phyloP scores from a whole-genome alignment of 1,140 invertebrate species.

The Rhizoglyphus robini region DNA sequence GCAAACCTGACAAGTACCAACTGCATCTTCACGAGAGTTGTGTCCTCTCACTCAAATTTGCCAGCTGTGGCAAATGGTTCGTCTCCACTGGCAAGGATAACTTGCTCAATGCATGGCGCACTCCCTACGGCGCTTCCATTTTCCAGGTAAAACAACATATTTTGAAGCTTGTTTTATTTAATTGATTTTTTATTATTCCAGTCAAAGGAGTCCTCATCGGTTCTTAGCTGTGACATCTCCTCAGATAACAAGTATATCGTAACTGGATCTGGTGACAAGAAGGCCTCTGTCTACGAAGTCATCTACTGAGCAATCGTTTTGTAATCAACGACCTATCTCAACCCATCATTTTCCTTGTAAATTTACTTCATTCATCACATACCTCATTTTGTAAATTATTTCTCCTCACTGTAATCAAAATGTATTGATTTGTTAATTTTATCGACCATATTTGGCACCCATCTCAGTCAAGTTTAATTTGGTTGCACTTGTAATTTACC shows the following conservation, averaged over 20 bases:
- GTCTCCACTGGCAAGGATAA: constrained; percentile 98
- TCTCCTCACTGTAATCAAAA: neutral
- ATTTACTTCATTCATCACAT: neutral
- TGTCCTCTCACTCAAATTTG: constrained; percentile 92
- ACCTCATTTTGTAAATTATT: neutral
- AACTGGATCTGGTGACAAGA: constrained; percentile 96
- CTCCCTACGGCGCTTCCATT: constrained; percentile 88
- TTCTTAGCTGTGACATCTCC: constrained; percentile 96
- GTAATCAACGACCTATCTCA: no score
- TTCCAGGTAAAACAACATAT: constrained; percentile 59
- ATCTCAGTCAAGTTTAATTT: no score
- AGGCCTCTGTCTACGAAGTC: constrained; percentile 96
- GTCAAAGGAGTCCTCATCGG: constrained; percentile 96
- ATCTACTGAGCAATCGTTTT: constrained; percentile 56
- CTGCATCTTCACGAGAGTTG: constrained; percentile 94
- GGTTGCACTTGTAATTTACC: no score
- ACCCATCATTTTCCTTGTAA: neutral
- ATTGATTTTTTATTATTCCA: constrained; percentile 33
- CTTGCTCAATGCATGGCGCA: constrained; percentile 91
- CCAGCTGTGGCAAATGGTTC: constrained; percentile 95
- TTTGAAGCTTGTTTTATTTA: neutral
- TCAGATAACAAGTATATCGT: constrained; percentile 97
- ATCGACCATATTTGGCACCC: neutral
- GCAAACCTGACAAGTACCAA: constrained; percentile 80
- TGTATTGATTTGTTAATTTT: neutral